Conservation (phyloP, 2,888 invertebrate species). For the Chrysina gloriosa region DNA sequence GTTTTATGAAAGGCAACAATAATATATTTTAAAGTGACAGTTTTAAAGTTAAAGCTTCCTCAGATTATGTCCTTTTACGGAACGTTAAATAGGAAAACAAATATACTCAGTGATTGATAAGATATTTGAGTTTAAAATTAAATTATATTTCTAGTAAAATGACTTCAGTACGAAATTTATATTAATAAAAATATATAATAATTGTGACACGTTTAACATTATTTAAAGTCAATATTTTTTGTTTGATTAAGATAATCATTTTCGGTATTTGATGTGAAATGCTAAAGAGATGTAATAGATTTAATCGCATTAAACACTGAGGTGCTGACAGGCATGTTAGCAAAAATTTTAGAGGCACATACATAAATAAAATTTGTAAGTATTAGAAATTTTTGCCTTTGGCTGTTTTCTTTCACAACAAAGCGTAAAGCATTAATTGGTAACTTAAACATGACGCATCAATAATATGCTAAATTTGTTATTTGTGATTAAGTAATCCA, state of each 20-base stretch:
- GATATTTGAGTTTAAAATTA: not conserved
- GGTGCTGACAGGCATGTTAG: too few species aligned
- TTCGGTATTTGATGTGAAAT: too few species aligned
- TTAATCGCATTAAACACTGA: too few species aligned
- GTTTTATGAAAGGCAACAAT: not conserved
- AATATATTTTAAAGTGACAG: slow-evolving; percentile 1
- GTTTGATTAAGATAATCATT: not conserved
- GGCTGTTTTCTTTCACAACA: too few species aligned
- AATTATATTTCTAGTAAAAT: not conserved
- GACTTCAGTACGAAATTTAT: not conserved
- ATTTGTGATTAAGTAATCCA: too few species aligned
- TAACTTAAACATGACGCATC: too few species aligned
- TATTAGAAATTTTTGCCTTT: too few species aligned
- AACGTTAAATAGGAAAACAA: not conserved
- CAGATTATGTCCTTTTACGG: not conserved
- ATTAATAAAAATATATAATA: not conserved
- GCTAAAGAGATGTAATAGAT: too few species aligned
- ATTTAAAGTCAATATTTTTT: slow-evolving; percentile 3
- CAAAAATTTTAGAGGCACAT: too few species aligned
- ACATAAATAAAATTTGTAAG: too few species aligned
- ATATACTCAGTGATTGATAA: not conserved
- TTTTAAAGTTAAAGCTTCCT: not conserved
- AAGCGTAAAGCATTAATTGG: too few species aligned
- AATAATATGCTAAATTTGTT: too few species aligned
- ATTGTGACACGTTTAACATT: not conserved